Base-by-base conservation (phyloP, 2,797 vertebrate genomes). In the Bryconaethiops microstoma region DNA sequence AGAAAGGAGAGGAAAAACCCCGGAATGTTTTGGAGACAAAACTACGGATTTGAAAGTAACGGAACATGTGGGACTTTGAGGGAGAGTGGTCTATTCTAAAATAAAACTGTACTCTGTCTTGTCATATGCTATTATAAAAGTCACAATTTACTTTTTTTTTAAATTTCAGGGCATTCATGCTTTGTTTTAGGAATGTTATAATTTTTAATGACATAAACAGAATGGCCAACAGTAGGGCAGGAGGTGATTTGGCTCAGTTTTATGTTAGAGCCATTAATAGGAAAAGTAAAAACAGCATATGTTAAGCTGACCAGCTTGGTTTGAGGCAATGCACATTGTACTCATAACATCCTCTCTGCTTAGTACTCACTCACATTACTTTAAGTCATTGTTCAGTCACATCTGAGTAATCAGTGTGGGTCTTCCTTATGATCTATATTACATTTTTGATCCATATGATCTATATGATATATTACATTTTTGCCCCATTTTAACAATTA, bases 261-360 rank as follows among this genome's bases (percentile, higher is more conserved):
- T 7, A 25, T 35, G 23, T 23, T 25, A 55, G 64, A 16, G 17
- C 42, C 21, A 35, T 45, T 45, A 1, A 45, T 7, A 45, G 42
- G 42, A 12, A 9, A 45, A 2, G 10, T 45, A 45, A 7, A 5
- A 60, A 52, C 25, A 67, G 78, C 52, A 23, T 59, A 69, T 5
- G 14, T 42, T 21, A 16, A 35, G 19, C 10, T 65, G 21, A 50
- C 29, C 5, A 21, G 67, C 29, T n/a, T 77, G 12, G 48, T 64
- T 50, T 77, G 14, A 57, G 81, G 60, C 54, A 78, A 71, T 48
- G 35, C 40, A 77, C 14, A 55, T 21, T 13, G 57, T 40, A 14
- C 40, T 55, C 1, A 16, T 52, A 52, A 75, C 13, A 63, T 64
- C 4, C 17, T 42, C 19, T 40, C 29, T 59, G 9, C 19, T 69